Evolutionary conservation across 1,140 invertebrate genomes (phyloP), one percentile per base, ranked within the genome.

Genomic region (Philotrypesis tridentata): DNA sequence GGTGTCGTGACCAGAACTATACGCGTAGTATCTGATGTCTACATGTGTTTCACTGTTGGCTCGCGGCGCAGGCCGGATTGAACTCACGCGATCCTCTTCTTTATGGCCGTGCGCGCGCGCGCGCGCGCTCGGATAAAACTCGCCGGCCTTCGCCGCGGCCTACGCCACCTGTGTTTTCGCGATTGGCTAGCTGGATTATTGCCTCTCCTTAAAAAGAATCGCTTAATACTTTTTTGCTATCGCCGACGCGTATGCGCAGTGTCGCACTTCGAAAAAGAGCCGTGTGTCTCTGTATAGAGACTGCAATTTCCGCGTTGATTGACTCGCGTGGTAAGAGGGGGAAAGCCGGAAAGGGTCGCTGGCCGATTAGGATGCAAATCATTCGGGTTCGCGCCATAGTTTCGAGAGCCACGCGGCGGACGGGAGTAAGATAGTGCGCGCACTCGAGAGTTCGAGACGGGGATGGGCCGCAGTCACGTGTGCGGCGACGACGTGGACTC

Each of bases 361-460:
- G 87, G 80, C 86, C 89, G 88, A 90, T 90, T 88, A 87, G 85
- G 82, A 88, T 84, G 86, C 87, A 86, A 89, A 90, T 89, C 89
- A 90, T 87, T 89, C 88, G 88, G 86, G 84, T 88, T 86, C 79
- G 81, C 79, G 81, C 79, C 85, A 37, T 37, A 82, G 31, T 40
- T 29, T 2, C 6, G 17, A 48, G 14, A n/a, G 14, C 11, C 25
- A 40, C 40, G 67, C 37, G 1, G 21, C 43, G 25, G 25, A 31
- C 7, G 12, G n/a, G 7, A 79, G 12, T 27, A 78, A n/a, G 11
- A 48, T 31, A 48, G 23, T 63, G 27, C 65, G 73, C 27, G n/a
- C n/a, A n/a, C n/a, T n/a, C n/a, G n/a, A n/a, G n/a, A n/a, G n/a
- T n/a, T 25, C 27, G 27, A 27, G 61, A 29, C 14, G n/a, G 61